Percentiles rank a stretch among this genome's conserved stretches.
phyloP scores from a whole-genome alignment of 1,140 invertebrate species.

The Telenomus remus region DNA sequence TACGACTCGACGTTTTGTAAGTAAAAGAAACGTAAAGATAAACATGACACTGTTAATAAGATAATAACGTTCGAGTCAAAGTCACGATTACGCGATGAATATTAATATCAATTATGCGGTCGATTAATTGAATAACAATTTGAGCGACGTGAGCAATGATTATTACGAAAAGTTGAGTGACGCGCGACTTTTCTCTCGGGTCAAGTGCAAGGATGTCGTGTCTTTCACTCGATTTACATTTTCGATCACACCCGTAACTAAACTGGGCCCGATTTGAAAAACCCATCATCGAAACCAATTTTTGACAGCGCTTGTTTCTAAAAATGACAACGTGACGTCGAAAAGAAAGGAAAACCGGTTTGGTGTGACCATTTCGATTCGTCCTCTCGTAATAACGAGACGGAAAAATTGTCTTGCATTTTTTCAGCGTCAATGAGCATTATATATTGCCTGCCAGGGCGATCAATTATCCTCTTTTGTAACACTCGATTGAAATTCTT shows the following conservation, averaged over 20 bases:
- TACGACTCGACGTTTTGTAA: too few species aligned
- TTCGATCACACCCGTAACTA: constrained; percentile 21
- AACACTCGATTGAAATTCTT: constrained; percentile 4
- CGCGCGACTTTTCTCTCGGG: constrained; percentile 23
- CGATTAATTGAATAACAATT: constrained; percentile 14
- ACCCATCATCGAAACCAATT: constrained; percentile 31
- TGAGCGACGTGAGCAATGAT: constrained; percentile 7
- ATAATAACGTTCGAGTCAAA: too few species aligned
- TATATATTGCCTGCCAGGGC: neutral
- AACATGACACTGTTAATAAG: too few species aligned
- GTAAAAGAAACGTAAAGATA: too few species aligned
- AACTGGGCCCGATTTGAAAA: constrained; percentile 28
- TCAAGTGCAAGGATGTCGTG: constrained; percentile 15
- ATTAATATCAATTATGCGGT: neutral
- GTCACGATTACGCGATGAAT: too few species aligned
- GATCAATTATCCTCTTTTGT: constrained; percentile 1
- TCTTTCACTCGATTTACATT: constrained; percentile 39
- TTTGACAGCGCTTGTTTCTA: constrained; percentile 43
- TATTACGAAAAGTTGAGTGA: constrained; percentile 1
- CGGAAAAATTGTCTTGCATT: constrained; percentile 35
- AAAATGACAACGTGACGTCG: constrained; percentile 36
- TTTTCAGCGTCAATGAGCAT: constrained; percentile 15
- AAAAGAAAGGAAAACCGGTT: constrained; percentile 40
- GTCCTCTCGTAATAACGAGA: constrained; percentile 17
- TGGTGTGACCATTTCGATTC: constrained; percentile 29